phyloP scores from a whole-genome alignment of 2,113 vertebrate species.

The Sinocyclocheilus anshuiensis region DNA sequence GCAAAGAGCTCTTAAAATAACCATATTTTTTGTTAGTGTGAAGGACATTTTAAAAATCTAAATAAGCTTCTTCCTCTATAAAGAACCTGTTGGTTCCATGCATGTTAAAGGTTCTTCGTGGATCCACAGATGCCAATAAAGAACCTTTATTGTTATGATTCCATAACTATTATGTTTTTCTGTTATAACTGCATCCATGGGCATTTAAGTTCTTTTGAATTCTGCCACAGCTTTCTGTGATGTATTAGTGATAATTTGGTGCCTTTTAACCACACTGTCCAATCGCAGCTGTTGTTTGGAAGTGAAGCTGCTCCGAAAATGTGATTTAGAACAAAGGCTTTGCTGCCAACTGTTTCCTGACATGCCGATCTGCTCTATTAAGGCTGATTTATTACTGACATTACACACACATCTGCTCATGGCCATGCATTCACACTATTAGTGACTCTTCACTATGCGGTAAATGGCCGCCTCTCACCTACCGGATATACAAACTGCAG shows the following conservation, averaged over 20 bases:
- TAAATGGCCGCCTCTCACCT: slow-evolving; percentile 16
- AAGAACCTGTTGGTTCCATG: too few species aligned
- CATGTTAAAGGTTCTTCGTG: too few species aligned
- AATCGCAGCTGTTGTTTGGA: slow-evolving; percentile 28
- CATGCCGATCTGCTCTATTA: slow-evolving; percentile 40
- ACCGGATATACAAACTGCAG: not conserved
- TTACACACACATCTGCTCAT: slow-evolving; percentile 48
- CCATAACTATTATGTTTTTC: too few species aligned
- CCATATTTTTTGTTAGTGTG: too few species aligned
- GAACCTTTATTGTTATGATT: too few species aligned
- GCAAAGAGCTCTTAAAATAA: too few species aligned
- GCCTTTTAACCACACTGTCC: not conserved
- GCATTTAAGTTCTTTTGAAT: not conserved
- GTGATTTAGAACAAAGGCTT: slow-evolving; percentile 31
- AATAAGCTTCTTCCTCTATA: too few species aligned
- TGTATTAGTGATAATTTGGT: not conserved
- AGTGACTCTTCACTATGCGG: slow-evolving; percentile 7
- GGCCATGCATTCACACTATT: slow-evolving; percentile 11
- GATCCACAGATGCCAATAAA: too few species aligned
- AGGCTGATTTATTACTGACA: slow-evolving; percentile 50
- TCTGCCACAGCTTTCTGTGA: not conserved
- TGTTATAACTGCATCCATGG: not conserved
- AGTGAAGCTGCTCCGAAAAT: slow-evolving; percentile 1
- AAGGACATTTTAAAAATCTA: too few species aligned
- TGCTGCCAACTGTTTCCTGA: slow-evolving; percentile 50